A percentile compares a stretch with the other conserved stretches of the same genome.
phyloP scores from a whole-genome alignment of 2,797 vertebrate genomes.

The Aeoliscus strigatus region DNA sequence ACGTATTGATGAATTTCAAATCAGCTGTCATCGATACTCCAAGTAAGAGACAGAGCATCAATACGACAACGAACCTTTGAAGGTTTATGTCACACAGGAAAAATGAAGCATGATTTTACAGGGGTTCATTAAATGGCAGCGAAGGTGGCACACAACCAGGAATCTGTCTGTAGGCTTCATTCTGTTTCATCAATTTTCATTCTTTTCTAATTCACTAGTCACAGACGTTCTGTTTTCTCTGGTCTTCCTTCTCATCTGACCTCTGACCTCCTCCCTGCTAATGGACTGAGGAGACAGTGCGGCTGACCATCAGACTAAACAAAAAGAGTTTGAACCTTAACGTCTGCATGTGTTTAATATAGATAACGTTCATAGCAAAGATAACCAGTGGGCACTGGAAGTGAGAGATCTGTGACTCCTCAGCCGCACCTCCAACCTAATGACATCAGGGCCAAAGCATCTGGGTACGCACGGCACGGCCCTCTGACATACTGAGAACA shows the following conservation, averaged over 20 bases:
- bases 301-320: slow-evolving; percentile 42
- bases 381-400: slow-evolving; percentile 1
- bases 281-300: slow-evolving; percentile 27
- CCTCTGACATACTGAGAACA: slow-evolving; percentile 24
- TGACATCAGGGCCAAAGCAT: slow-evolving; percentile 6
- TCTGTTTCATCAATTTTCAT: too few relatives aligned
- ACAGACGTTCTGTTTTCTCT: not conserved
- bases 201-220: not conserved
- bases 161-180: too few relatives aligned
- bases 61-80: too few relatives aligned
- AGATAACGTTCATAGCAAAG: not conserved
- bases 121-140: too few relatives aligned
- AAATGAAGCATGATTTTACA: too few relatives aligned
- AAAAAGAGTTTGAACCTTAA: slow-evolving; percentile 13
- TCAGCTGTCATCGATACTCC: too few relatives aligned
- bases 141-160: too few relatives aligned
- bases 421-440: slow-evolving; percentile 6
- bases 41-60: too few relatives aligned
- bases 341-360: not conserved
- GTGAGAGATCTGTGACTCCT: slow-evolving; percentile 1
- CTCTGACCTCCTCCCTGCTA: slow-evolving; percentile 29
- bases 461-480: slow-evolving; percentile 16
- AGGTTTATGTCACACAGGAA: too few relatives aligned
- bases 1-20: too few relatives aligned
- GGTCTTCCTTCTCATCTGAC: slow-evolving; percentile 14